Percentiles rank a stretch among this genome's conserved stretches.
Evolutionary conservation across 2,797 vertebrate genomes (phyloP).

Genomic region (Rousettus madagascariensis): DNA sequence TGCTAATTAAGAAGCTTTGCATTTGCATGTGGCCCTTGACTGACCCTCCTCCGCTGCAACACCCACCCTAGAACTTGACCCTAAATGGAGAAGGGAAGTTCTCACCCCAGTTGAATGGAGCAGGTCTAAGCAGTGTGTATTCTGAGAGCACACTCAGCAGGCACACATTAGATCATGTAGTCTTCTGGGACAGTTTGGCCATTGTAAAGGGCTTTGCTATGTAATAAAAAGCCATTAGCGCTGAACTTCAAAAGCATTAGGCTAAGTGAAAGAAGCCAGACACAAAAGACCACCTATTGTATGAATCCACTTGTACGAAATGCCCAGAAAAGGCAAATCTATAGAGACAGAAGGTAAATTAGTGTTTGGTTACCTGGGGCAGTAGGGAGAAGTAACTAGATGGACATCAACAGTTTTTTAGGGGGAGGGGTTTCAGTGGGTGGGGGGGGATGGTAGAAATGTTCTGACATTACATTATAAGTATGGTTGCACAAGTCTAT

Average conservation of each 20-base stretch:
- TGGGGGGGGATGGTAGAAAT: not conserved
- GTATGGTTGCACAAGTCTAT: not conserved
- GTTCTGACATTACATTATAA: slow-evolving; percentile 19
- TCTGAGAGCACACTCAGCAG: not conserved
- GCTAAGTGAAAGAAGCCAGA: slow-evolving; percentile 14
- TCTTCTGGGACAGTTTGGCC: not conserved
- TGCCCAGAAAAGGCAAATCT: slow-evolving; percentile 14
- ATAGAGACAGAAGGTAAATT: not conserved
- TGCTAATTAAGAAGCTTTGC: not conserved
- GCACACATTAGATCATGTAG: not conserved
- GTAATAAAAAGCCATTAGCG: slow-evolving; percentile 48
- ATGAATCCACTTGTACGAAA: slow-evolving; percentile 6
- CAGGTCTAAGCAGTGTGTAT: too few relatives aligned
- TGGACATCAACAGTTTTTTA: not conserved
- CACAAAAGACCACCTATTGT: not conserved
- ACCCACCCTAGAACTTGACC: not conserved
- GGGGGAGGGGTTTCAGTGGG: rapidly evolving
- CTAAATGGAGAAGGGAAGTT: not conserved
- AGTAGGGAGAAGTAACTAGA: not conserved
- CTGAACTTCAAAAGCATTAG: slow-evolving; percentile 53
- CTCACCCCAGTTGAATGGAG: not conserved
- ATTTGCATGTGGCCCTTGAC: not conserved
- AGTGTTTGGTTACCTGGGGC: not conserved
- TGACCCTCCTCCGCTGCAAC: not conserved
- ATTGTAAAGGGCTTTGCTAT: not conserved